These are phyloP conservation scores for Boloria selene DNA, from an alignment of 2,888 invertebrate genomes.

Conservation along the genomic window DNA sequence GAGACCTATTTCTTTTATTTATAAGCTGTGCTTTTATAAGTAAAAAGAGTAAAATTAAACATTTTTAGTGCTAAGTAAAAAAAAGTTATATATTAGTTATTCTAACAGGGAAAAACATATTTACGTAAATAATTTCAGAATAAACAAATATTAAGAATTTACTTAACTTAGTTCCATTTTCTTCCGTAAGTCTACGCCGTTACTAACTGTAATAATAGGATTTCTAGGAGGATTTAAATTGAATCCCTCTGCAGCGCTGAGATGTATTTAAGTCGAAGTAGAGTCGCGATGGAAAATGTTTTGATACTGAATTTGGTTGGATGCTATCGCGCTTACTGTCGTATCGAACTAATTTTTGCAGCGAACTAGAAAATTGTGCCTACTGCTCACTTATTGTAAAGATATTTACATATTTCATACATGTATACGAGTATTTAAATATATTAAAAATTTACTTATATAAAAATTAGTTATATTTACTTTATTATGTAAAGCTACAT, in stretches of 20 bases:
- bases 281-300: constrained; percentile 45
- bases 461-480: no score
- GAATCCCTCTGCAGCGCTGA: constrained; percentile 61
- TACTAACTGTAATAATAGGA: constrained; percentile 73
- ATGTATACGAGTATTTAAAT: background rate
- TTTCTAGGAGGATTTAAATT: constrained; percentile 71
- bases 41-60: no score
- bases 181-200: constrained; percentile 20
- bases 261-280: constrained; percentile 44
- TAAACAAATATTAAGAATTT: no score
- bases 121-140: no score
- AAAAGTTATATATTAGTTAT: no score
- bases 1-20: no score
- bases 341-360: constrained; percentile 27
- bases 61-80: no score
- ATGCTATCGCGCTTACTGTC: constrained; percentile 29
- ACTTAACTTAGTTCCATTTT: background rate
- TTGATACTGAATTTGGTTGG: constrained; percentile 39
- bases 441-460: background rate
- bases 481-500: no score
- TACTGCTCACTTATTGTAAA: background rate
- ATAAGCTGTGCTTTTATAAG: no score
- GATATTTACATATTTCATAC: background rate
- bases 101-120: no score
- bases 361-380: background rate